Conservation (phyloP, 2,888 invertebrate species). For the Latrodectus elegans region DNA sequence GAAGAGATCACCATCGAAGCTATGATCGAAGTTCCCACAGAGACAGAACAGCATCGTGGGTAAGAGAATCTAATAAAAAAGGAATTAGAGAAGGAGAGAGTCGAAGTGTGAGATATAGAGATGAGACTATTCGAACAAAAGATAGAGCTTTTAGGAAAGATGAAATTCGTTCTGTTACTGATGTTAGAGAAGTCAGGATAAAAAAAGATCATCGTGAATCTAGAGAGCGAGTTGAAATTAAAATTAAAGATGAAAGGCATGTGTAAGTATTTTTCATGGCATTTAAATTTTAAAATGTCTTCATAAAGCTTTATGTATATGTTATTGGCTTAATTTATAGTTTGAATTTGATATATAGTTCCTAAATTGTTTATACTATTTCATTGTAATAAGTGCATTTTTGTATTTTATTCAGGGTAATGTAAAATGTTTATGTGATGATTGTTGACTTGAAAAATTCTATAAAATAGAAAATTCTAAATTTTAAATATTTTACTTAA, state of each 20-base stretch:
- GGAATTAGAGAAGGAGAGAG: conserved; percentile 46
- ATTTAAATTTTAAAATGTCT: not conserved
- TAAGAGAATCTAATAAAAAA: conserved; percentile 67
- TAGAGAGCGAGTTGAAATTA: conserved; percentile 40
- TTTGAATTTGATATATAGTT: too few relatives aligned
- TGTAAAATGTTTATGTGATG: too few relatives aligned
- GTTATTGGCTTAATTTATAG: not conserved
- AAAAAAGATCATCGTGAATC: conserved; percentile 46
- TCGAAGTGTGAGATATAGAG: conserved; percentile 44
- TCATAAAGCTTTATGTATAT: not conserved
- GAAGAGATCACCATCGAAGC: conserved; percentile 71
- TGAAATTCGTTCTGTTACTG: conserved; percentile 40
- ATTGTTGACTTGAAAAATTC: too few relatives aligned
- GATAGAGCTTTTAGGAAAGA: conserved; percentile 64
- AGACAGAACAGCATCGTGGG: conserved; percentile 38
- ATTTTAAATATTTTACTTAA: too few relatives aligned
- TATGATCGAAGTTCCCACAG: conserved; percentile 70
- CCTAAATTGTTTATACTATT: too few relatives aligned
- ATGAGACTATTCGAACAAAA: conserved; percentile 61
- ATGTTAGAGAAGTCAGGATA: conserved; percentile 32
- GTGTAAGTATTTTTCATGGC: conserved; percentile 26
- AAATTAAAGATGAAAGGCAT: conserved; percentile 48
- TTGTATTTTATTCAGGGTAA: too few relatives aligned
- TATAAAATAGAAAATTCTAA: too few relatives aligned
- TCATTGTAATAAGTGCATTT: too few relatives aligned